A percentile compares a stretch with the other conserved stretches of the same genome.
phyloP scores from a whole-genome alignment of 2,113 vertebrate genomes.

The Peromyscus polionotus region DNA sequence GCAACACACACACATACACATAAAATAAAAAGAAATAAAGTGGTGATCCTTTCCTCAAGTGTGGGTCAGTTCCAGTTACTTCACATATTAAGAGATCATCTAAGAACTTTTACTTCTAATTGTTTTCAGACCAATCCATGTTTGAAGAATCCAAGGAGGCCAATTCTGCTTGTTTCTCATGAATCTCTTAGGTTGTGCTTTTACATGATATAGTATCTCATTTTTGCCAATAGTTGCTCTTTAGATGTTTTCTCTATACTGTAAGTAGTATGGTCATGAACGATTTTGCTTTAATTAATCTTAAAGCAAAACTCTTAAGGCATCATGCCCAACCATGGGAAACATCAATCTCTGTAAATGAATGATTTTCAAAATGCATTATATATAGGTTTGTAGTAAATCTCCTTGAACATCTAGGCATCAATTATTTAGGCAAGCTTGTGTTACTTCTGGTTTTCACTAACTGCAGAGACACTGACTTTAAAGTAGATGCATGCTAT shows the following conservation, averaged over 20 bases:
- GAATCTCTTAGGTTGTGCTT: neutral
- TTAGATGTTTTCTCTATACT: neutral
- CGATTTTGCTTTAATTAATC: constrained; percentile 22
- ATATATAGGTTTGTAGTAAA: neutral
- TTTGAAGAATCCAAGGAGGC: neutral
- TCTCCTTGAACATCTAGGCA: neutral
- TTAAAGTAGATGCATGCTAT: neutral
- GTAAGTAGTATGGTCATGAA: neutral
- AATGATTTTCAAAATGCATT: constrained; percentile 47
- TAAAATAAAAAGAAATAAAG: neutral
- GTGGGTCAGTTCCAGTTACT: neutral
- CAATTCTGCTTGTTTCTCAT: neutral
- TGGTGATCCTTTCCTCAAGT: constrained; percentile 8
- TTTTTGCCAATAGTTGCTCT: neutral
- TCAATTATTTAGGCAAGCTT: constrained; percentile 34
- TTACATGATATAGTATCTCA: neutral
- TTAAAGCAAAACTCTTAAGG: constrained; percentile 26
- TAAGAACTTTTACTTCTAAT: constrained; percentile 14
- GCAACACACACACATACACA: neutral
- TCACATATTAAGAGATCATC: neutral
- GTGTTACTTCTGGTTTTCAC: neutral
- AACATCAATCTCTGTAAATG: constrained; percentile 13
- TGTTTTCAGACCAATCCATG: neutral
- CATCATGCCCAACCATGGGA: neutral
- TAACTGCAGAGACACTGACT: constrained; percentile 27